These are phyloP conservation scores for Dunckerocampus dactyliophorus DNA, from an alignment of 2,113 vertebrate species.

Conservation along the genomic window DNA sequence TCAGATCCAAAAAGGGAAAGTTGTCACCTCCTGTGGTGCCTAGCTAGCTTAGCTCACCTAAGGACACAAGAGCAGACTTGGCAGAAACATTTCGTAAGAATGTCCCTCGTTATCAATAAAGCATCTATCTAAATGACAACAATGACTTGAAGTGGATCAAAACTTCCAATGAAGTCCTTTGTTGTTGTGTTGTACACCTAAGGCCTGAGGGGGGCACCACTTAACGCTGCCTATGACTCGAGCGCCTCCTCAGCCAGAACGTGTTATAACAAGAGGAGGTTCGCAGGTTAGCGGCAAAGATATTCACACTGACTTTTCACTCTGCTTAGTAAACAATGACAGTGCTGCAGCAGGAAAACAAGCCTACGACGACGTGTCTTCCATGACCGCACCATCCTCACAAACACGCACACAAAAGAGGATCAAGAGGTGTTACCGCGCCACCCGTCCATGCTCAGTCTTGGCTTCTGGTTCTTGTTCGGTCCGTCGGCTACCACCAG, in stretches of 20 bases:
- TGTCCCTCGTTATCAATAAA: too few relatives aligned
- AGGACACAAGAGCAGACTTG: too few relatives aligned
- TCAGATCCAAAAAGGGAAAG: too few relatives aligned
- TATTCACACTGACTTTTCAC: background rate
- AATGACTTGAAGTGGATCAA: too few relatives aligned
- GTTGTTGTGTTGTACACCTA: background rate
- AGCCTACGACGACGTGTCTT: constrained; percentile 9
- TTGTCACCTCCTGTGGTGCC: too few relatives aligned
- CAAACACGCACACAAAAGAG: background rate
- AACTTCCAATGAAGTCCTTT: too few relatives aligned
- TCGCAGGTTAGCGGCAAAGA: background rate
- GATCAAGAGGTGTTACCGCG: constrained; percentile 18
- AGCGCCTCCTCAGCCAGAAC: background rate
- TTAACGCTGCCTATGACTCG: background rate
- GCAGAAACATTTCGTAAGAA: too few relatives aligned
- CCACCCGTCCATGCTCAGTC: constrained; percentile 1
- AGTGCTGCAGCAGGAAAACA: background rate
- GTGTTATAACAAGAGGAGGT: background rate
- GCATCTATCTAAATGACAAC: too few relatives aligned
- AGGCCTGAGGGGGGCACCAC: background rate
- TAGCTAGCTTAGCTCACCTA: too few relatives aligned
- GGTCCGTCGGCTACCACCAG: constrained; percentile 19
- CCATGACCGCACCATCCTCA: constrained; percentile 24
- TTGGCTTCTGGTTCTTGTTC: background rate
- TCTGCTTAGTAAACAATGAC: background rate